Evolutionary conservation across 2,113 vertebrate genomes (phyloP).

Genomic region (Laticauda laticaudata): DNA sequence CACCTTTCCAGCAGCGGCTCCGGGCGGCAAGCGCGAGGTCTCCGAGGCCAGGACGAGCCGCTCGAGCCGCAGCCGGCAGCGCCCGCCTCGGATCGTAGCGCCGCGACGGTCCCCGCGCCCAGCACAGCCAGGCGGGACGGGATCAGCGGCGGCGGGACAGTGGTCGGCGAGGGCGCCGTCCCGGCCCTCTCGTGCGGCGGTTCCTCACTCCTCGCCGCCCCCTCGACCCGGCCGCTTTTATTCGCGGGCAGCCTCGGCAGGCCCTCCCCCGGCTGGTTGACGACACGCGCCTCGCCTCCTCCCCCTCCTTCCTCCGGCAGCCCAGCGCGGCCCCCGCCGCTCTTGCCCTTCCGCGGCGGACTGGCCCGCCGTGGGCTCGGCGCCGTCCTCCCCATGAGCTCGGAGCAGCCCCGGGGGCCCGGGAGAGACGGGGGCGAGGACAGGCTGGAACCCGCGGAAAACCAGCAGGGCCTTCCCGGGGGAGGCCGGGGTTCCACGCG

Average conservation of each 20-base stretch:
- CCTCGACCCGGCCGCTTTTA: not conserved
- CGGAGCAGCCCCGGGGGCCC: not conserved
- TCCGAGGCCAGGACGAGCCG: not conserved
- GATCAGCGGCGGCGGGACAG: too few relatives aligned
- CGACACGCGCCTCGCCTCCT: not conserved
- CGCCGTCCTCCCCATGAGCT: not conserved
- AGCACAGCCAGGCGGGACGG: not conserved
- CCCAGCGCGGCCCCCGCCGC: not conserved
- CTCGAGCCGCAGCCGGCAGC: not conserved
- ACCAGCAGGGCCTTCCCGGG: not conserved
- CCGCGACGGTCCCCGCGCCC: not conserved
- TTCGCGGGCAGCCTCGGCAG: not conserved
- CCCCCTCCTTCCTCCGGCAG: not conserved
- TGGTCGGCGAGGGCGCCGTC: too few relatives aligned
- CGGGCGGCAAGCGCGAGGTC: not conserved
- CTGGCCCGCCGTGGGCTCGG: not conserved
- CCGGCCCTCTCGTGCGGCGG: too few relatives aligned
- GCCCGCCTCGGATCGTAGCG: not conserved
- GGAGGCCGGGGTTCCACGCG: too few relatives aligned
- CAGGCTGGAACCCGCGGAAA: not conserved
- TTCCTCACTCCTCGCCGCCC: too few relatives aligned
- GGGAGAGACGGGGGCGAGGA: not conserved
- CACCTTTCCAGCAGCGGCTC: constrained; percentile 4
- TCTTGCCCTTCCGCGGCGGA: not conserved
- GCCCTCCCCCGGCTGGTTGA: not conserved